Base-by-base conservation (phyloP, 1,140 invertebrate species). In the Drosophila athabasca region DNA sequence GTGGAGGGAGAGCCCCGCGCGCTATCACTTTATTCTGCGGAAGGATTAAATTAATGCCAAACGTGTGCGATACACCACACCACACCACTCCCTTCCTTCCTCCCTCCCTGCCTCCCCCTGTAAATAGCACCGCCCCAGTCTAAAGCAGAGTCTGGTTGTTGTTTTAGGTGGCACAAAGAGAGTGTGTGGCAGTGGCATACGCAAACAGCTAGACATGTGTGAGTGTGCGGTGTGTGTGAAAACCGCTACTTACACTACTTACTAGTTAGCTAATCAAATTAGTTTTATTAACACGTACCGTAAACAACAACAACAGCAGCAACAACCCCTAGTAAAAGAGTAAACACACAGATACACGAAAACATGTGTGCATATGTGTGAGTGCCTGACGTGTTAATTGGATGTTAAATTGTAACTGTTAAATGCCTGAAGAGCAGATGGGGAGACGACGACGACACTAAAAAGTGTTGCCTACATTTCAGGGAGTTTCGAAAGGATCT, bases 21-120 rank as follows among this genome's bases (percentile, higher is more conserved):
- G 82, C 57, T 89, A 90, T 90, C 81, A 90, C 84, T 90, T 90
- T 80, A 90, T 90, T 90, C 79, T 90, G 84, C 76, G 89, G 89
- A 89, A 90, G 87, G 89, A 90, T 90, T 90, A 90, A 87, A 87
- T 90, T 87, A 90, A 90, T 90, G 79, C 83, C 83, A 88, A 79
- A 88, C 83, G 83, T 83, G 79, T 78, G 66, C 68, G 45, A 44
- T 39, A 48, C 19, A 31, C 49, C 17, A 26, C 17, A 7, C 24
- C 2, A 19, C 17, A 0, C 17, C 24, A n/a, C 24, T 29, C 17
- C 2, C 45, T 29, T n/a, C 26, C 52, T 49, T 22, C 24, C 24
- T 29, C 17, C 2, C 45, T 29, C 22, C 26, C 52, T 49, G 2
- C 26, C 26, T 5, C 22, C 24, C 24, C 6, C 39, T n/a, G 35